Base-by-base conservation (phyloP, 2,888 invertebrate species). In the Zaprionus lineosus region DNA sequence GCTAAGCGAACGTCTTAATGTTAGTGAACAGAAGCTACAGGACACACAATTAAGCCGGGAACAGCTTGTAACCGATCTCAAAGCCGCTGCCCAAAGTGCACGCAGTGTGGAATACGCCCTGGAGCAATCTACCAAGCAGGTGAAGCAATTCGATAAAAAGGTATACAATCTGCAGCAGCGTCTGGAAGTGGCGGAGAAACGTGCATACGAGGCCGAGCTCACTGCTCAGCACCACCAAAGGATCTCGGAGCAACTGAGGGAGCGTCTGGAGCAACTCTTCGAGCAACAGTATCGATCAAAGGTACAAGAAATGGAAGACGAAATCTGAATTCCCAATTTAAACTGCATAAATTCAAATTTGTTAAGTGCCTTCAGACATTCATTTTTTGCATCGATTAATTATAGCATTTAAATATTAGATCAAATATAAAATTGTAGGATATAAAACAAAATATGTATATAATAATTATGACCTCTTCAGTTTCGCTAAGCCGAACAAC, bases 21-120 rank as follows among this genome's bases (percentile, higher is more conserved):
- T 2, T 3, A 40, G 24, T 9, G 68, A 67, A 1, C 26, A 52
- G 21, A 15, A 52, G 29, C 16, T 67, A 29, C 56, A 57, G 40
- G 24, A 8, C n/a, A 33, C 15, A 6, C 28, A 31, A 5, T 15
- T 34, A 31, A 37, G 14, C 16, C 40, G 56, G 12, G 18, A 18
- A 1, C 28, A 14, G 19, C 48, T 67, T 1, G 46, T 60, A n/a
- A n/a, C 29, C 1, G 61, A 67, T n/a, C 37, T 67, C 1, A 31
- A 5, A 4, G 50, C 50, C 3, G 48, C 55, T 3, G 52, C 55
- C 12, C 44, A 36, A 19, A 66, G 26, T 14, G 11, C 60, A 2
- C 40, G 21, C 18, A 51, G 47, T 24, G 58, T 60, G 1, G 56
- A 65, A 15, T 14, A 55, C 3, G 53, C 60, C 8, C 43, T 44